Percentiles rank a stretch among this genome's conserved stretches.
Evolutionary conservation across 2,888 invertebrate genomes (phyloP).

Genomic region (Napeogenes sylphis): DNA sequence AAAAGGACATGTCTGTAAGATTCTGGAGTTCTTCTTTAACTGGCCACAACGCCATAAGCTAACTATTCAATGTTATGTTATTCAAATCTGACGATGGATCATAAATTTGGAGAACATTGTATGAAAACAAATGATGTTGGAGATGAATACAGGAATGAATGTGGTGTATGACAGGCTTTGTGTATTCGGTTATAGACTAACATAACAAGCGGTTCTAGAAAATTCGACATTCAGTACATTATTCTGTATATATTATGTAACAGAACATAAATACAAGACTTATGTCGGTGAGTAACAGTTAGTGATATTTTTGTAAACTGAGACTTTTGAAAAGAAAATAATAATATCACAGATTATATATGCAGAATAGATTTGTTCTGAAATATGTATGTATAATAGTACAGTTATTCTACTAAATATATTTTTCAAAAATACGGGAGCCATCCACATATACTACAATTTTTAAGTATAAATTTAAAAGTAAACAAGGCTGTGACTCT

Average conservation of each 20-base stretch:
- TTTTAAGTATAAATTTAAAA: too few species aligned
- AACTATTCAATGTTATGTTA: conserved; percentile 69
- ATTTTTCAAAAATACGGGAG: too few species aligned
- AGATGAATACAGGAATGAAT: conserved; percentile 36
- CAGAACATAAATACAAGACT: too few species aligned
- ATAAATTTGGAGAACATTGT: conserved; percentile 70
- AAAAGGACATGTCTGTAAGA: conserved; percentile 37
- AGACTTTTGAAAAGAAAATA: too few species aligned
- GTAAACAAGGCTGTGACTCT: too few species aligned
- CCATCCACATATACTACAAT: too few species aligned
- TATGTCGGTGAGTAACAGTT: too few species aligned
- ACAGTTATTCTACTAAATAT: too few species aligned
- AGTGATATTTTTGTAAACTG: too few species aligned
- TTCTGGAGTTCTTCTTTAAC: conserved; percentile 41
- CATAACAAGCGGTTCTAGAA: conserved; percentile 9
- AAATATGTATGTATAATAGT: too few species aligned
- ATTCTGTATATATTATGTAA: background rate
- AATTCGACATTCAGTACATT: background rate
- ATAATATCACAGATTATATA: too few species aligned
- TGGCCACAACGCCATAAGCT: conserved; percentile 55
- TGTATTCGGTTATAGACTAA: conserved; percentile 18
- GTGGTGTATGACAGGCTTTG: conserved; percentile 30
- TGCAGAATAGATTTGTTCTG: too few species aligned
- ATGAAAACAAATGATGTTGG: conserved; percentile 62
- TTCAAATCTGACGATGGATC: conserved; percentile 68